Base-by-base conservation (phyloP, 2,113 vertebrate genomes). In the Lasiurus cinereus region DNA sequence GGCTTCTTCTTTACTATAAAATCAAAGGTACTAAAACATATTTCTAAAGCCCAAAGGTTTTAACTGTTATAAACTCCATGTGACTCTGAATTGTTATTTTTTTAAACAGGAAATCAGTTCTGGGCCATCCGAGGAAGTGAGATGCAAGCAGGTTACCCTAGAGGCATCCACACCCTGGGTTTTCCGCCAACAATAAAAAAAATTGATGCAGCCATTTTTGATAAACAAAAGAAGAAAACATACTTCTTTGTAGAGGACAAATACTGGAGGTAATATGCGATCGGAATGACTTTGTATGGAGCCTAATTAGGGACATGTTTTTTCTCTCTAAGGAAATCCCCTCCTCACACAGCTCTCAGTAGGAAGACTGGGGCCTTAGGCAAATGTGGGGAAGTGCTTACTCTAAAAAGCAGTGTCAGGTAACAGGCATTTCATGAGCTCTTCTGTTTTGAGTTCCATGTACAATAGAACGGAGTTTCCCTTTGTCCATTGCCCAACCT, bases 241-340 rank as follows among this genome's bases (percentile, higher is more conserved):
- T 98, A 99, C 31, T 98, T 98, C 88, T 99, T 99, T 74, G 96
- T 96, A 14, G 98, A 31, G 0, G 98, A 99, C 46, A 98, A 98
- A 3, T 99, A 99, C 92, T 99, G 99, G 99, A 99, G 99, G 98
- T 99, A 94, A 33, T 50, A 93, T 62, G 89, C 6, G 6, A 48
- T 9, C 16, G 10, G 29, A 56, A 33, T 24, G 18, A 19, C 33
- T 87, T 39, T 46, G 7, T 15, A 22, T 22, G 12, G 9, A 90
- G 31, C 4, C 4, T 36, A 3, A 24, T 16, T 59, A 54, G 14
- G 11, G 12, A 31, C 36, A 67, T 21, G 11, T 18, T 48, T 48
- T 76, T 18, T 89, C 56, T 48, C 31, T 43, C 36, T 78, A 13
- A 84, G 50, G 50, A 66, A 88, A 54, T 15, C 0, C 1, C 66